Evolutionary conservation across 2,797 vertebrate genomes (phyloP).

Genomic region (Neosilurus hyrtlii): DNA sequence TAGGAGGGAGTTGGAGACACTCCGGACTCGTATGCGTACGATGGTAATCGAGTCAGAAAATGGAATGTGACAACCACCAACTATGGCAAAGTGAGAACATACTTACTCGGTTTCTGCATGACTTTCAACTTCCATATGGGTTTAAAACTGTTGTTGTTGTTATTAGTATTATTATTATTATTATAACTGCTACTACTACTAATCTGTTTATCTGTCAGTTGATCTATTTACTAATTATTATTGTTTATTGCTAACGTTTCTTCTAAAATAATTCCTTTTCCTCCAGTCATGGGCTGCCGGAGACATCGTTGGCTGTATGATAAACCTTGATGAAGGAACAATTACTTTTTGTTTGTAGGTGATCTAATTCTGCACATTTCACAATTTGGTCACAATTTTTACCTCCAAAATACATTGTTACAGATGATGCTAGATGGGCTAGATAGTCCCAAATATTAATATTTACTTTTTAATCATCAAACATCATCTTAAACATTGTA

Average conservation of each 20-base stretch:
- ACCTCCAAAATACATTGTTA: not conserved
- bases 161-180: no score
- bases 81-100: constrained; percentile 89
- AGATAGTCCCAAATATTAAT: not conserved
- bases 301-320: constrained; percentile 96
- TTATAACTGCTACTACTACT: no score
- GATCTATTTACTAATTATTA: no score
- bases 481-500: not conserved
- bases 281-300: constrained; percentile 94
- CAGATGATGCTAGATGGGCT: not conserved
- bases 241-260: not conserved
- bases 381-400: not conserved
- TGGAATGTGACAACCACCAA: constrained; percentile 98
- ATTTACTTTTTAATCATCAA: not conserved
- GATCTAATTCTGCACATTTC: not conserved
- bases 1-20: constrained; percentile 97
- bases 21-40: constrained; percentile 92
- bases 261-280: not conserved
- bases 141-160: not conserved
- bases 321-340: constrained; percentile 91
- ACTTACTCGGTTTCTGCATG: not conserved
- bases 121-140: not conserved
- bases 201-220: no score
- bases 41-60: constrained; percentile 96
- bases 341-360: constrained; percentile 96